Evolutionary conservation across 2,888 invertebrate genomes (phyloP).

Genomic region (Melinaea menophilus): DNA sequence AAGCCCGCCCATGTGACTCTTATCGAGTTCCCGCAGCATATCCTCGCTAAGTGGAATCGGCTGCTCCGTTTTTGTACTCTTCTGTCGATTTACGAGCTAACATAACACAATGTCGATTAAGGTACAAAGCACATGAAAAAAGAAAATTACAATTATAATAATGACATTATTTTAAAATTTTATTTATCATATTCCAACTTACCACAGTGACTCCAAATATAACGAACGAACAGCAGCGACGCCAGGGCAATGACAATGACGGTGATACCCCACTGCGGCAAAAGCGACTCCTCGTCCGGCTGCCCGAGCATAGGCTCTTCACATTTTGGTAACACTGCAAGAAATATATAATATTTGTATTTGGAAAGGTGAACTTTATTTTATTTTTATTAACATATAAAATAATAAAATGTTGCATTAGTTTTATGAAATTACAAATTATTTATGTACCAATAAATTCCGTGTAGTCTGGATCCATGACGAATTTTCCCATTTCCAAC

Average conservation of each 20-base stretch:
- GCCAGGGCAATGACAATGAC: conserved; percentile 95
- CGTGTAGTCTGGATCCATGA: conserved; percentile 90
- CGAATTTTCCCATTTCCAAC: conserved; percentile 87
- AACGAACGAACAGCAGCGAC: conserved; percentile 90
- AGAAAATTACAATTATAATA: not conserved
- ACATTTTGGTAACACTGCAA: conserved; percentile 83
- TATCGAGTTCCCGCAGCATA: conserved; percentile 89
- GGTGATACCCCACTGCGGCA: conserved; percentile 97
- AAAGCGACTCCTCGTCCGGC: conserved; percentile 86
- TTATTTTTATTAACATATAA: not conserved
- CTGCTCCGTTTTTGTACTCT: conserved; percentile 84
- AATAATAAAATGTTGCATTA: not conserved
- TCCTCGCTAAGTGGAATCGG: conserved; percentile 89
- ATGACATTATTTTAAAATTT: conserved; percentile 34
- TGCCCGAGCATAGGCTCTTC: conserved; percentile 80
- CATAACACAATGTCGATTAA: conserved; percentile 8
- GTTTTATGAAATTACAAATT: not conserved
- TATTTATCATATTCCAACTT: conserved; percentile 47
- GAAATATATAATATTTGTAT: conserved; percentile 5
- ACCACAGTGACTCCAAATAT: conserved; percentile 96
- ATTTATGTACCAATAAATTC: conserved; percentile 87
- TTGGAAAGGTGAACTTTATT: no score
- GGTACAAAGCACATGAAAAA: no score
- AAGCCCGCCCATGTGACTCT: conserved; percentile 87
- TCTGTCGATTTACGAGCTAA: conserved; percentile 91